phyloP scores from a whole-genome alignment of 2,113 vertebrate species.

The Chauna torquata region DNA sequence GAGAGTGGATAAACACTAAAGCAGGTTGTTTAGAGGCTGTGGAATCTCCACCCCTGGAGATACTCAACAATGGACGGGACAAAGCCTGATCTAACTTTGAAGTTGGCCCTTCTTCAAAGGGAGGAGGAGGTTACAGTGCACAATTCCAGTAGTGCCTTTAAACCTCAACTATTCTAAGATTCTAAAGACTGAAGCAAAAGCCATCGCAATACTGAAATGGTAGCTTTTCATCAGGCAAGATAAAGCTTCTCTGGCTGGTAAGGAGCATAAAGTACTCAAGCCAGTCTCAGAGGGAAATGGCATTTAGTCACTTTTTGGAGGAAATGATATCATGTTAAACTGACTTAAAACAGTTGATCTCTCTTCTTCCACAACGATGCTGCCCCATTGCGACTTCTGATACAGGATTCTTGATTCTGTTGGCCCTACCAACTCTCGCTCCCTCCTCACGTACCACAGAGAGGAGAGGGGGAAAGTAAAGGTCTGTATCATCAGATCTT shows the following conservation, averaged over 20 bases:
- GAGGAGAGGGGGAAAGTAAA: neutral
- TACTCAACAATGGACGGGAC: neutral
- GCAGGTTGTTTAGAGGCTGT: neutral
- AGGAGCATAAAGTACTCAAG: neutral
- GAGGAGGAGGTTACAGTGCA: neutral
- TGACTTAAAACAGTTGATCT: neutral
- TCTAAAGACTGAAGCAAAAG: neutral
- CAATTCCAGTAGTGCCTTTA: neutral
- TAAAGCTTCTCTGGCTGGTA: neutral
- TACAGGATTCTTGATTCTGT: neutral
- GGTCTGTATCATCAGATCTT: neutral
- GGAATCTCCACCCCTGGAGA: neutral
- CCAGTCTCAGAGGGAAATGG: neutral
- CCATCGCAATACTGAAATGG: neutral
- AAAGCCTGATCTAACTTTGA: neutral
- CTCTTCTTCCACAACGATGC: neutral
- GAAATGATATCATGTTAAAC: neutral
- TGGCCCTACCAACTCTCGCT: neutral
- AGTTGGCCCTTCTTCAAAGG: neutral
- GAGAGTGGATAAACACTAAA: neutral
- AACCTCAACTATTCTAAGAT: neutral
- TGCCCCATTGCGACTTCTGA: accelerated
- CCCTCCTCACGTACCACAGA: neutral
- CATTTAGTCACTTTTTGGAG: neutral
- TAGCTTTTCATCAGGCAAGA: neutral